A percentile compares a stretch with the other conserved stretches of the same genome.
Conservation (phyloP, 1,140 invertebrate genomes). For the Calosoma granatense region DNA sequence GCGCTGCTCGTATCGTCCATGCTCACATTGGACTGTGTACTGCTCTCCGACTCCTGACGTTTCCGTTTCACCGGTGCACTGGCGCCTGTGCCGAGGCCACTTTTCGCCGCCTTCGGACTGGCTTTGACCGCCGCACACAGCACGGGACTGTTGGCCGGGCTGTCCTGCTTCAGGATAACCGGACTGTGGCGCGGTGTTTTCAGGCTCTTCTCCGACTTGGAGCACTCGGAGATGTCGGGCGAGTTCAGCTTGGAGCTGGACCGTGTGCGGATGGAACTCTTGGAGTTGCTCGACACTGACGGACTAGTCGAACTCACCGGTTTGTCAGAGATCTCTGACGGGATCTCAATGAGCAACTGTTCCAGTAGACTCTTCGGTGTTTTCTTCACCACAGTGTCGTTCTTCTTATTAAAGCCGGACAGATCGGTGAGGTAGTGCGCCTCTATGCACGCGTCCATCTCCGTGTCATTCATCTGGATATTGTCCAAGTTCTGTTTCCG, state of each 20-base stretch:
- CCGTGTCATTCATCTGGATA: background rate
- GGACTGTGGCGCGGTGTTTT: conserved; percentile 51
- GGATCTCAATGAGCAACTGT: conserved; percentile 68
- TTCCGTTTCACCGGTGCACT: conserved; percentile 56
- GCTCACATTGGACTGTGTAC: conserved; percentile 47
- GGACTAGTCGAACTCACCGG: conserved; percentile 28
- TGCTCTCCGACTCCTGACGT: conserved; percentile 66
- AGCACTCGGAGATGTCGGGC: conserved; percentile 43
- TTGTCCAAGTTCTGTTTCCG: conserved; percentile 11
- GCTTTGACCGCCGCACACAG: conserved; percentile 8
- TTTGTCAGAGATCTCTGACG: conserved; percentile 33
- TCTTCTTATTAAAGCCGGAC: conserved; percentile 22
- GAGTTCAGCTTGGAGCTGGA: conserved; percentile 61
- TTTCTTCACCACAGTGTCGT: conserved; percentile 16
- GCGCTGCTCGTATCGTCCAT: conserved; percentile 39
- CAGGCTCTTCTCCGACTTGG: conserved; percentile 36
- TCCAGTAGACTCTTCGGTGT: conserved; percentile 52
- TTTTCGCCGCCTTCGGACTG: conserved; percentile 17
- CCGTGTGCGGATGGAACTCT: conserved; percentile 48
- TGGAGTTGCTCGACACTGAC: conserved; percentile 29
- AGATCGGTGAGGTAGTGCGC: conserved; percentile 19
- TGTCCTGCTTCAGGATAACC: conserved; percentile 29
- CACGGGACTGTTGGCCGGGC: conserved; percentile 37
- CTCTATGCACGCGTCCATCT: background rate
- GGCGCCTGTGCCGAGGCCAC: conserved; percentile 25